phyloP scores from a whole-genome alignment of 2,888 invertebrate genomes.

The Mellilla xanthometata region DNA sequence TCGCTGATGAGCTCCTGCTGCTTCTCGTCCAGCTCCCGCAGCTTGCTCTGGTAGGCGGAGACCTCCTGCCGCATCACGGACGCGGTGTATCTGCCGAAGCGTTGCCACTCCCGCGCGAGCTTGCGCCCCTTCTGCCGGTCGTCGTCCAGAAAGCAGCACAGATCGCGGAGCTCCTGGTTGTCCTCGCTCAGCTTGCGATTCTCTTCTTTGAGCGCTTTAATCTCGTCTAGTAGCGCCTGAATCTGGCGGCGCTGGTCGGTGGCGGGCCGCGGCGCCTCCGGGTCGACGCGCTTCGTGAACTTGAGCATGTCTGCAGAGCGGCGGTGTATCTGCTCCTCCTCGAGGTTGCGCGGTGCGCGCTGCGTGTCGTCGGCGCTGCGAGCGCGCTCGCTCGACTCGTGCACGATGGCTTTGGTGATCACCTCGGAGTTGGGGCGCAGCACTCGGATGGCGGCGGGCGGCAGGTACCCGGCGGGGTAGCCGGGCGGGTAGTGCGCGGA shows the following conservation, averaged over 20 bases:
- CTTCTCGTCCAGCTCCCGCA: conserved; percentile 94
- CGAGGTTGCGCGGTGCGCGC: conserved; percentile 66
- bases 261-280: conserved; percentile 85
- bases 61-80: conserved; percentile 99
- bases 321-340: conserved; percentile 73
- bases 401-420: conserved; percentile 72
- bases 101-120: conserved; percentile 97
- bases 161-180: conserved; percentile 95
- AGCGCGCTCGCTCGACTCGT: conserved; percentile 71
- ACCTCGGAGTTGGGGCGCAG: conserved; percentile 64
- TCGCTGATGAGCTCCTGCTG: conserved; percentile 97
- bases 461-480: conserved; percentile 66
- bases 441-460: conserved; percentile 63
- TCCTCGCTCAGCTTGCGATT: conserved; percentile 95
- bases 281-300: conserved; percentile 92
- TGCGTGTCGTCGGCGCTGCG: conserved; percentile 77
- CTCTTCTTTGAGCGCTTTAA: conserved; percentile 92
- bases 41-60: conserved; percentile 90
- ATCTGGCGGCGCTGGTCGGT: conserved; percentile 91
- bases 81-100: conserved; percentile 98
- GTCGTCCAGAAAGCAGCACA: conserved; percentile 98
- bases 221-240: conserved; percentile 87
- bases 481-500: conserved; percentile 66
- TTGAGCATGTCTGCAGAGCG: conserved; percentile 90
- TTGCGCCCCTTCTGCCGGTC: conserved; percentile 97